phyloP scores from a whole-genome alignment of 2,797 vertebrate species.

The Perodicticus potto region DNA sequence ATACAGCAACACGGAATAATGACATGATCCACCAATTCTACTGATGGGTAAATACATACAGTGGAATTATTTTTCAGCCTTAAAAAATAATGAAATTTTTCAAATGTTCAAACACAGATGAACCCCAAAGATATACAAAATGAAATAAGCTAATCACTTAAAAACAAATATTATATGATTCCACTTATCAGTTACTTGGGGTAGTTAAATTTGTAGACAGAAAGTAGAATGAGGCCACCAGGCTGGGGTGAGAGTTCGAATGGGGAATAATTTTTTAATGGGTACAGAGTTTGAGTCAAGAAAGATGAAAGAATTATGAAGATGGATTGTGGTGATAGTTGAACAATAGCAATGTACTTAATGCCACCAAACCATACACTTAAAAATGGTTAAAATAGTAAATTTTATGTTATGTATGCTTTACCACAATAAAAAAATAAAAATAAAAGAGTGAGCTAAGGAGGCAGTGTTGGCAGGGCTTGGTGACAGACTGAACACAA shows the following conservation, averaged over 20 bases:
- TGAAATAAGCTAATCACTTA: not conserved
- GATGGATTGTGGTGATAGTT: not conserved
- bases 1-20: not conserved
- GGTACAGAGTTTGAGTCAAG: not conserved
- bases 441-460: not conserved
- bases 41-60: not conserved
- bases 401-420: not conserved
- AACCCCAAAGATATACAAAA: not conserved
- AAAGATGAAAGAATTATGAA: not conserved
- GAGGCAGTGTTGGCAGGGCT: not conserved
- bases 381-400: not conserved
- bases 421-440: not conserved
- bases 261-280: not conserved
- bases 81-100: not conserved
- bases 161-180: not conserved
- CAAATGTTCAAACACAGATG: not conserved
- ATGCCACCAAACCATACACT: not conserved
- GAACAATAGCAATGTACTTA: not conserved
- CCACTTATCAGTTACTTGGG: not conserved
- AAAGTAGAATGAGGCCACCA: not conserved
- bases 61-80: not conserved
- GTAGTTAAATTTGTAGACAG: not conserved
- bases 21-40: not conserved
- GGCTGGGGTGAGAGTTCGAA: not conserved
- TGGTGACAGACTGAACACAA: not conserved